phyloP scores from a whole-genome alignment of 2,797 vertebrate genomes.

The Chromobotia macracanthus region DNA sequence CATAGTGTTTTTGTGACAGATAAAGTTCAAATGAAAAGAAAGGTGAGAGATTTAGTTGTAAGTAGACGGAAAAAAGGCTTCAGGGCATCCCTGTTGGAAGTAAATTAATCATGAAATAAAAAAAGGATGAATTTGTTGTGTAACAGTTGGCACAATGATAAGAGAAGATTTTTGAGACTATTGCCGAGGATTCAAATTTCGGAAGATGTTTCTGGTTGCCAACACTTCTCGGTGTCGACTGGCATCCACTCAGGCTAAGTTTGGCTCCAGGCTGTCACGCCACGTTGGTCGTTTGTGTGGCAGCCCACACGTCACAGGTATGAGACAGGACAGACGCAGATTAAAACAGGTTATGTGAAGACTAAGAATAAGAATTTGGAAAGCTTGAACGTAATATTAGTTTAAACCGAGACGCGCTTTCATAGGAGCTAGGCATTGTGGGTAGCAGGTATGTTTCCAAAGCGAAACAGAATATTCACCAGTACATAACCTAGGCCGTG shows the following conservation, averaged over 20 bases:
- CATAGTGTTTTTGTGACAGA: neutral
- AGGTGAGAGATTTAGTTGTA: conserved; percentile 16
- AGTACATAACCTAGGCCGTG: too few relatives aligned
- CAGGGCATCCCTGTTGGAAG: conserved; percentile 22
- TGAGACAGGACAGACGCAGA: neutral
- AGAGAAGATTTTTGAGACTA: conserved; percentile 3
- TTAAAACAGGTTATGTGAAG: neutral
- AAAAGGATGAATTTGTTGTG: conserved; percentile 24
- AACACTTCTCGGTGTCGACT: conserved; percentile 31
- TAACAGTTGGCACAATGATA: conserved; percentile 35
- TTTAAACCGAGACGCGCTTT: too few relatives aligned
- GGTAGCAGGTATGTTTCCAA: too few relatives aligned
- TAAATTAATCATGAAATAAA: conserved; percentile 29
- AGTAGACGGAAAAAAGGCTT: conserved; percentile 2
- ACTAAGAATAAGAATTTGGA: neutral
- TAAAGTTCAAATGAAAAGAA: neutral
- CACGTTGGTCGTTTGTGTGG: neutral
- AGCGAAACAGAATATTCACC: too few relatives aligned
- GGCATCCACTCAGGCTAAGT: conserved; percentile 35
- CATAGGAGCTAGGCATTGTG: too few relatives aligned
- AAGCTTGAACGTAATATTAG: neutral
- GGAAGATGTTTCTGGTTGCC: conserved; percentile 31
- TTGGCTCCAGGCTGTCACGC: conserved; percentile 10
- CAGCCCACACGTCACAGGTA: conserved; percentile 28
- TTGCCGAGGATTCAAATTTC: conserved; percentile 21